These are phyloP conservation scores for Lepidiolamprologus cunningtoni DNA, from an alignment of 2,113 vertebrate species.

Conservation along the genomic window DNA sequence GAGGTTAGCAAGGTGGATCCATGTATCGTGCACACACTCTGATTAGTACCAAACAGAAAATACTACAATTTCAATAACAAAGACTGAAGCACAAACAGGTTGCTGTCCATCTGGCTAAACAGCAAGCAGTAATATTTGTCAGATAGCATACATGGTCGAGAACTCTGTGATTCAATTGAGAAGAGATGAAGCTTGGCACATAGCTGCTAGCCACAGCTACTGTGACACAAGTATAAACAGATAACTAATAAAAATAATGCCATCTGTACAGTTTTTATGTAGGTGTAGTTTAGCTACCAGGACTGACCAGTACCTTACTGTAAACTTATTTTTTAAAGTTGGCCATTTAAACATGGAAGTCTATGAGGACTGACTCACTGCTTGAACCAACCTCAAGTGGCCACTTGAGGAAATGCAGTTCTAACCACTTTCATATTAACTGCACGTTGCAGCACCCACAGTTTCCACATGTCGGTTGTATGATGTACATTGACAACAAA, in stretches of 20 bases:
- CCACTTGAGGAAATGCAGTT: neutral
- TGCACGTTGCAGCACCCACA: neutral
- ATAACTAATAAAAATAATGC: neutral
- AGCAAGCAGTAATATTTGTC: neutral
- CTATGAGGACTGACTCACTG: neutral
- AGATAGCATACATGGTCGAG: neutral
- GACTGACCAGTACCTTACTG: neutral
- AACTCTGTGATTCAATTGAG: neutral
- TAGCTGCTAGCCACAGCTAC: neutral
- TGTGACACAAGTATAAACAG: neutral
- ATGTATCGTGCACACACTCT: neutral
- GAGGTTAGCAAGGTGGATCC: neutral
- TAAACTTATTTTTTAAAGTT: neutral
- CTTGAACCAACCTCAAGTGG: neutral
- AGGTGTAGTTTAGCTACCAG: neutral
- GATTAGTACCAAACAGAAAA: neutral
- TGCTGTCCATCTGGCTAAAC: neutral
- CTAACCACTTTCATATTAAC: neutral
- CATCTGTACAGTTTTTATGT: neutral
- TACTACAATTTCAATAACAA: neutral
- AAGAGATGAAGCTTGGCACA: neutral
- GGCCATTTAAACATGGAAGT: neutral
- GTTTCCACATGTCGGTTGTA: neutral
- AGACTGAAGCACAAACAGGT: neutral
- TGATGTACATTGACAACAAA: neutral